Evolutionary conservation across 1,140 invertebrate genomes (phyloP), one percentile per base, ranked within the genome.

Genomic region (Teleogryllus occipitalis): DNA sequence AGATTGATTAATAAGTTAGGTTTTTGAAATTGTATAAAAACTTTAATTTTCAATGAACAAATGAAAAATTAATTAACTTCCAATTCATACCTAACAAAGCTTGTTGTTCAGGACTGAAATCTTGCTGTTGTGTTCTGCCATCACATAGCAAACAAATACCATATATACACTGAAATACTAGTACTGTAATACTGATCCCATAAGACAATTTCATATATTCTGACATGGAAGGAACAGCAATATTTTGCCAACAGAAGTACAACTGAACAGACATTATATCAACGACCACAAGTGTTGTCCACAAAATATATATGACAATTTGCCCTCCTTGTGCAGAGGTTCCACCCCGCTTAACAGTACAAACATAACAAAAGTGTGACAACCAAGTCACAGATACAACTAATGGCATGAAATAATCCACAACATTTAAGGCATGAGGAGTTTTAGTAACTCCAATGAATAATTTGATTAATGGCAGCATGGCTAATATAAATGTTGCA

Each of bases 301-400:
- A 94, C 46, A 92, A 81, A 14, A 93, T 85, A 82, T 93, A 87
- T 78, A 94, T 87, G 8, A 89, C 81, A 46, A 91, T 85, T 5
- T 94, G 92, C 4, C 96, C 95, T 22, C 79, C 22, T n/a, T 54
- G 72, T 8, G 90, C 94, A 74, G 80, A 82, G 82, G 88, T 89
- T 78, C 90, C 87, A 85, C 87, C 89, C 83, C 86, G 90, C 83
- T 91, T 90, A 27, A 96, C 85, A 22, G 90, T 90, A 80, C 93
- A 82, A 48, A 94, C 86, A 85, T 93, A 97, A 18, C 90, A 88
- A 82, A 93, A 90, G 87, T 97, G 95, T 18, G 94, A 87, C 47
- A 93, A 85, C 95, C 95, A 96, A 80, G 93, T 88, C 80, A 95
- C 84, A 82, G 89, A 90, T 84, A 93, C 89, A 47, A 93, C 87